A percentile compares a stretch with the other conserved stretches of the same genome.
phyloP scores from a whole-genome alignment of 2,113 vertebrate species.

The Stegostoma tigrinum region DNA sequence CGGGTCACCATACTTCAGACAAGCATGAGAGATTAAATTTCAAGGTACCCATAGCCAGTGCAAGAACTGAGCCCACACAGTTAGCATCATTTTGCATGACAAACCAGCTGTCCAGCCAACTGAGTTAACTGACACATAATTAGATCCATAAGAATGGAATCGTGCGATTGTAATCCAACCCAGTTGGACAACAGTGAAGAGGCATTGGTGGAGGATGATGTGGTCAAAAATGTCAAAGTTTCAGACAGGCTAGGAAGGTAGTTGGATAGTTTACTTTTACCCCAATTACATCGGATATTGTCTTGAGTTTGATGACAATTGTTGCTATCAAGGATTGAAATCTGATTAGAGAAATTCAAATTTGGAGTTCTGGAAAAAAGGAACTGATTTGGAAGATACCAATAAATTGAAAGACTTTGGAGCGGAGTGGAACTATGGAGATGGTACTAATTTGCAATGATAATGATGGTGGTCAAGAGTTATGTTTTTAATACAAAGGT shows the following conservation, averaged over 20 bases:
- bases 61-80: too few relatives aligned
- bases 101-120: too few relatives aligned
- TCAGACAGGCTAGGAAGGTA: too few relatives aligned
- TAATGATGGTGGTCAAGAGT: not conserved
- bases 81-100: too few relatives aligned
- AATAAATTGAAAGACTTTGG: not conserved
- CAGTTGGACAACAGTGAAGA: not conserved
- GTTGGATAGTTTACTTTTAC: not conserved
- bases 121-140: too few relatives aligned
- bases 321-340: not conserved
- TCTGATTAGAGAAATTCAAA: not conserved
- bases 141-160: not conserved
- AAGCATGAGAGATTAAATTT: too few relatives aligned
- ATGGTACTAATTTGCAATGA: not conserved
- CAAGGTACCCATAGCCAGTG: too few relatives aligned
- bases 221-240: not conserved
- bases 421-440: not conserved
- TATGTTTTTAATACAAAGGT: not conserved
- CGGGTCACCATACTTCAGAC: too few relatives aligned
- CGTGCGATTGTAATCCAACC: not conserved
- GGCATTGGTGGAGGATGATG: not conserved
- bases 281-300: not conserved
- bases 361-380: not conserved
- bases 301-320: not conserved
- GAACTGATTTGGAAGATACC: not conserved